Percentiles rank a stretch among this genome's conserved stretches.
phyloP scores from a whole-genome alignment of 2,888 invertebrate species.

The Noctua comes region DNA sequence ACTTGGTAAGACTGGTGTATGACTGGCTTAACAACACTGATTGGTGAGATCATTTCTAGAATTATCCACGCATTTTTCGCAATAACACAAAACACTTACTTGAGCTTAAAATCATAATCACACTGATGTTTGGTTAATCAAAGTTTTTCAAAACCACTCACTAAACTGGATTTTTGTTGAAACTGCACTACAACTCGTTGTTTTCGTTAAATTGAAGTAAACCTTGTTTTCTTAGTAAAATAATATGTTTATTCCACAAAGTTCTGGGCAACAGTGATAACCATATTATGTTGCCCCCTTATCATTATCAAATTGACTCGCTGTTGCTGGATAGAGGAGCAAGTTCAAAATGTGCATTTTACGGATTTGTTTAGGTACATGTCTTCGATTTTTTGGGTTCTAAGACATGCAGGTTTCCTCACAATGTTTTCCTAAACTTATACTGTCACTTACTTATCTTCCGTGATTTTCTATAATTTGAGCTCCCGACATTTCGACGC shows the following conservation, averaged over 20 bases:
- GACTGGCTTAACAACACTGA: background rate
- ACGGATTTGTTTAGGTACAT: background rate
- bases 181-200: background rate
- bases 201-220: background rate
- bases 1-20: too few species aligned
- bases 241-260: constrained; percentile 36
- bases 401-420: too few species aligned
- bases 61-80: background rate
- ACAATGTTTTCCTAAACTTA: too few species aligned
- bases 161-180: background rate
- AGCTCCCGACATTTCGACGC: too few species aligned
- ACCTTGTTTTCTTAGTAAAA: constrained; percentile 6
- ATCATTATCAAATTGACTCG: constrained; percentile 49
- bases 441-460: too few species aligned
- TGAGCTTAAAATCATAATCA: constrained; percentile 29
- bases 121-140: background rate
- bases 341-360: background rate
- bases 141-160: background rate
- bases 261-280: constrained; percentile 57
- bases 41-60: constrained; percentile 19
- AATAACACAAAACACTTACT: constrained; percentile 26
- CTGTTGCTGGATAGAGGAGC: constrained; percentile 16
- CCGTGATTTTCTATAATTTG: too few species aligned
- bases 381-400: background rate
- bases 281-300: constrained; percentile 4